A percentile compares a stretch with the other conserved stretches of the same genome.
Evolutionary conservation across 2,888 invertebrate genomes (phyloP).

Genomic region (Mechanitis messenoides): DNA sequence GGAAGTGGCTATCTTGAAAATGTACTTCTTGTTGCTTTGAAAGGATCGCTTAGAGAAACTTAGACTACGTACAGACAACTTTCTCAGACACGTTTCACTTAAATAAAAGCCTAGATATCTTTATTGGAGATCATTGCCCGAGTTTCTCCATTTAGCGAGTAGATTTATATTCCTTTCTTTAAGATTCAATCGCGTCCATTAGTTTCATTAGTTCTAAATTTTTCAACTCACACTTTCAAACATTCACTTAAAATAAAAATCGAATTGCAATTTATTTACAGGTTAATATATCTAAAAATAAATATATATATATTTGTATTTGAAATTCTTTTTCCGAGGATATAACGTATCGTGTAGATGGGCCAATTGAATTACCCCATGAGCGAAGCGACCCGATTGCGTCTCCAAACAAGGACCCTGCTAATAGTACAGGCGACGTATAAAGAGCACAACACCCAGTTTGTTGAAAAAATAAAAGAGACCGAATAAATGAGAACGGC

Average conservation of each 20-base stretch:
- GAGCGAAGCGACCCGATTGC: conserved; percentile 60
- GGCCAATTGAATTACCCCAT: conserved; percentile 66
- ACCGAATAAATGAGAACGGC: conserved; percentile 75
- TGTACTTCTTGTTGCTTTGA: conserved; percentile 31
- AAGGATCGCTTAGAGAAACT: conserved; percentile 34
- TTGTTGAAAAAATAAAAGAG: conserved; percentile 74
- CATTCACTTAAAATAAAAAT: no score
- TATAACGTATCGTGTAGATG: conserved; percentile 42
- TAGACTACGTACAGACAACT: conserved; percentile 30
- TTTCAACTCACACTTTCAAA: no score
- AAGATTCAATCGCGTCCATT: conserved; percentile 13
- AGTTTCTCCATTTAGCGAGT: conserved; percentile 21
- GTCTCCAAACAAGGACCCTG: conserved; percentile 67
- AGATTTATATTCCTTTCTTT: conserved; percentile 20
- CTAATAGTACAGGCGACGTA: conserved; percentile 66
- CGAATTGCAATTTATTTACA: neutral
- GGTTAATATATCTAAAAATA: neutral
- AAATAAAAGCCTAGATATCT: conserved; percentile 28
- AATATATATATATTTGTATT: neutral
- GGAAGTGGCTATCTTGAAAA: conserved; percentile 31
- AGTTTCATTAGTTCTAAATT: conserved; percentile 11
- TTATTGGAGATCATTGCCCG: conserved; percentile 26
- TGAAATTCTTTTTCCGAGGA: conserved; percentile 1
- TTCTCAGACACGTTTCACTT: conserved; percentile 32
- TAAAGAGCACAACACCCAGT: conserved; percentile 68